These are phyloP conservation scores for Teleogryllus oceanicus DNA, from an alignment of 2,888 invertebrate genomes.

Conservation along the genomic window DNA sequence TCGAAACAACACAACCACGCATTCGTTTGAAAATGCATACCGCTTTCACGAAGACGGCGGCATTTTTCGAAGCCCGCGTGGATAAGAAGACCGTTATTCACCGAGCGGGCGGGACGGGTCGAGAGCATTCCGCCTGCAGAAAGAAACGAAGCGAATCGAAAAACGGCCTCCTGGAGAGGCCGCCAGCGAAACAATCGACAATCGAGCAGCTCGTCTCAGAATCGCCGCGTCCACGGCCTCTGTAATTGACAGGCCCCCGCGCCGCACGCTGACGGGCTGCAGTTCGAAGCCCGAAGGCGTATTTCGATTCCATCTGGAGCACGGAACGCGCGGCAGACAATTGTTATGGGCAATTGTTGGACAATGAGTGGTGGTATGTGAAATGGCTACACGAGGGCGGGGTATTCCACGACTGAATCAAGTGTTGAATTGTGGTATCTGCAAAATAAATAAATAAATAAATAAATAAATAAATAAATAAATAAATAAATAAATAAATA, in stretches of 20 bases:
- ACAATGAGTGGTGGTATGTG: no score
- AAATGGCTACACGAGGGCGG: no score
- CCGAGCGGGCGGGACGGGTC: background rate
- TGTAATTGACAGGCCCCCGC: background rate
- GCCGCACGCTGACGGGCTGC: no score
- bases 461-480: no score
- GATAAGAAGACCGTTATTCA: constrained; percentile 5
- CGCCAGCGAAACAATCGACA: background rate
- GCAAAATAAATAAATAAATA: no score
- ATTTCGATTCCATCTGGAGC: no score
- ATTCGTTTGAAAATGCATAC: constrained; percentile 1
- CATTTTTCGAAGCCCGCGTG: background rate
- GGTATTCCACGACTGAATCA: no score
- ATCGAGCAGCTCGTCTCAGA: background rate
- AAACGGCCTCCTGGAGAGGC: background rate
- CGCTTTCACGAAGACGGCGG: background rate
- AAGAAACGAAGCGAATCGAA: background rate
- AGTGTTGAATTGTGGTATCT: no score
- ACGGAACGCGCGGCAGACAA: no score
- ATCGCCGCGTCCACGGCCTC: background rate
- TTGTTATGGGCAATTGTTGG: no score
- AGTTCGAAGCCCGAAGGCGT: no score
- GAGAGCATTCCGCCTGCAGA: background rate
- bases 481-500: no score
- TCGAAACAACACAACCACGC: background rate